A percentile compares a stretch with the other conserved stretches of the same genome.
Evolutionary conservation across 2,888 invertebrate species (phyloP).

Genomic region (Amblyjoppa fuscipennis): DNA sequence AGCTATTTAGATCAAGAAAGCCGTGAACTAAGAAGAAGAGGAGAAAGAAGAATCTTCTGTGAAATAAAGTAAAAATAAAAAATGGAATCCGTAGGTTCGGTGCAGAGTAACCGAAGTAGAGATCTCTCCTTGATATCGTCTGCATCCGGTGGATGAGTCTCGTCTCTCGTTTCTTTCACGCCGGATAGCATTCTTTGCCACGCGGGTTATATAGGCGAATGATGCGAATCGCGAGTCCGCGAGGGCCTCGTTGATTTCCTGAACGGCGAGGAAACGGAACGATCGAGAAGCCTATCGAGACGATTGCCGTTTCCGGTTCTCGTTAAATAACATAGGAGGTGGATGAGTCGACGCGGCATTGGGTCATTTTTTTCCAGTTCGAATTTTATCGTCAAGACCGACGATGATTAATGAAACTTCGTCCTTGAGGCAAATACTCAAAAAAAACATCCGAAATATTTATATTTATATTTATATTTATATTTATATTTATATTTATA

Average conservation of each 20-base stretch:
- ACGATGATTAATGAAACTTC: too few relatives aligned
- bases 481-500: too few relatives aligned
- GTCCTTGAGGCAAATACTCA: too few relatives aligned
- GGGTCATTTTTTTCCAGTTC: too few relatives aligned
- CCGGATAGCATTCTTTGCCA: slow-evolving; percentile 29
- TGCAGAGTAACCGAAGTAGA: slow-evolving; percentile 39
- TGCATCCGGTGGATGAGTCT: slow-evolving; percentile 53
- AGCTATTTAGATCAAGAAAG: background rate
- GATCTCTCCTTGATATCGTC: slow-evolving; percentile 50
- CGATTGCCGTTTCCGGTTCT: background rate
- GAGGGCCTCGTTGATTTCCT: background rate
- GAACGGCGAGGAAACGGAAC: background rate
- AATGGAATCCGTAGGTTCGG: slow-evolving; percentile 29
- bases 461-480: too few relatives aligned
- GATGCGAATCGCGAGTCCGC: slow-evolving; percentile 18
- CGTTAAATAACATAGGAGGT: background rate
- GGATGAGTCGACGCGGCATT: too few relatives aligned
- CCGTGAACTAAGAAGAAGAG: background rate
- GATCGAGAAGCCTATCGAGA: too few relatives aligned
- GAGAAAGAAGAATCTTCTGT: background rate
- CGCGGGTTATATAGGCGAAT: slow-evolving; percentile 26
- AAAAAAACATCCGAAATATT: too few relatives aligned
- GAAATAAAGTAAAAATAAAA: slow-evolving; percentile 12
- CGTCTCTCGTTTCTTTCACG: slow-evolving; percentile 37
- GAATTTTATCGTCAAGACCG: too few relatives aligned